phyloP scores from a whole-genome alignment of 2,113 vertebrate genomes.

The Terrapene triunguis region DNA sequence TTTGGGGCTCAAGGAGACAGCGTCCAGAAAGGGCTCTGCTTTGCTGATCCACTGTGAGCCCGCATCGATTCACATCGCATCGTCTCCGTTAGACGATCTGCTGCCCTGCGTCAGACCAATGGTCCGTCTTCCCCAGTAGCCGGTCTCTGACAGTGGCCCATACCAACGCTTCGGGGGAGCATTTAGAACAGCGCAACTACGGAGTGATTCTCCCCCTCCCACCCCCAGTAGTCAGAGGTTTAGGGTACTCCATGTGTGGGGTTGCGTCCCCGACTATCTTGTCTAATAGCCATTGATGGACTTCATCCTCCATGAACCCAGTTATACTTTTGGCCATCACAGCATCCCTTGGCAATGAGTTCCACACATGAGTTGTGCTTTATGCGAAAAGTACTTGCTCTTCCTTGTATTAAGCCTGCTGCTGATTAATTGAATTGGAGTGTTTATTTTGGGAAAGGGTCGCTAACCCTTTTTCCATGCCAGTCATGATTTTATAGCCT shows the following conservation, averaged over 20 bases:
- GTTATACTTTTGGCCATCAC: background rate
- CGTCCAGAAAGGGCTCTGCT: too few species aligned
- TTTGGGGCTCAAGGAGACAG: background rate
- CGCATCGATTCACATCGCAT: too few species aligned
- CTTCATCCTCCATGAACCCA: background rate
- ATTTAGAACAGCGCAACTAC: too few species aligned
- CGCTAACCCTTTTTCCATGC: background rate
- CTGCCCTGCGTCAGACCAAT: too few species aligned
- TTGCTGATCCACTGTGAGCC: too few species aligned
- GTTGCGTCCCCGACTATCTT: background rate
- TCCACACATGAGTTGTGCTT: rapidly evolving
- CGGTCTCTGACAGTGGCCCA: too few species aligned
- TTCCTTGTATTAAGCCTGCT: background rate
- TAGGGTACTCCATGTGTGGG: background rate
- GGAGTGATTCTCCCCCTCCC: background rate
- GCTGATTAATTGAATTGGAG: background rate
- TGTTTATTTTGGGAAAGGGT: background rate
- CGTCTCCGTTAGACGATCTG: too few species aligned
- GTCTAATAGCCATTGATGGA: background rate
- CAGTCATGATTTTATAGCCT: background rate
- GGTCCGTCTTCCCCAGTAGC: too few species aligned
- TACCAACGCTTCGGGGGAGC: too few species aligned
- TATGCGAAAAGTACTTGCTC: background rate
- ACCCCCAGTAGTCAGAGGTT: background rate
- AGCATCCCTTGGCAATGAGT: background rate